Conservation (phyloP, 2,113 vertebrate genomes). For the Daboia siamensis region DNA sequence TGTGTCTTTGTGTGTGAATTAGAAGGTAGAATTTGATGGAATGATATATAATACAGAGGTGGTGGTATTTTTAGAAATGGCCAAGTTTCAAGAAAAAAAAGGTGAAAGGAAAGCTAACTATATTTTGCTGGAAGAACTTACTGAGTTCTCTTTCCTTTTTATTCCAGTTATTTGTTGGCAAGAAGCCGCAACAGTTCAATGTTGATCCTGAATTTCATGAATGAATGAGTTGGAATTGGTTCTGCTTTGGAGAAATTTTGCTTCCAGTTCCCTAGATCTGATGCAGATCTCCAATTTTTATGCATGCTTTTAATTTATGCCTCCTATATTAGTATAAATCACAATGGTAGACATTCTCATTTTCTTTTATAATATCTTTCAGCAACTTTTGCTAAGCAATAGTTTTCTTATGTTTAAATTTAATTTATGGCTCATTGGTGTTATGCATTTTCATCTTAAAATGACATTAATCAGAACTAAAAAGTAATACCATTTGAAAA, state of each 20-base stretch:
- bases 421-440: conserved; percentile 1
- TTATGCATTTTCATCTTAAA: conserved; percentile 14
- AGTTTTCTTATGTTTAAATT: not conserved
- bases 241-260: not conserved
- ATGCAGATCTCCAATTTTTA: not conserved
- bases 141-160: not conserved
- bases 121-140: not conserved
- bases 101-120: not conserved
- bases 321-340: not conserved
- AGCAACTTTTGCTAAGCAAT: not conserved
- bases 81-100: not conserved
- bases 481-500: conserved; percentile 4
- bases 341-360: conserved; percentile 26
- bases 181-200: not conserved
- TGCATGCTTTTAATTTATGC: not conserved
- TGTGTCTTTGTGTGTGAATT: not conserved
- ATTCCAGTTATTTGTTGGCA: not conserved
- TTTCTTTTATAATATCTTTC: conserved; percentile 14
- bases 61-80: not conserved
- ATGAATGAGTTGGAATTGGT: not conserved
- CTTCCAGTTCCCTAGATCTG: not conserved
- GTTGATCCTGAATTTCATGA: not conserved
- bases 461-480: conserved; percentile 3
- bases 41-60: not conserved
- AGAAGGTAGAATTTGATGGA: not conserved